Conservation (phyloP, 2,797 vertebrate species). For the Psittacula echo region DNA sequence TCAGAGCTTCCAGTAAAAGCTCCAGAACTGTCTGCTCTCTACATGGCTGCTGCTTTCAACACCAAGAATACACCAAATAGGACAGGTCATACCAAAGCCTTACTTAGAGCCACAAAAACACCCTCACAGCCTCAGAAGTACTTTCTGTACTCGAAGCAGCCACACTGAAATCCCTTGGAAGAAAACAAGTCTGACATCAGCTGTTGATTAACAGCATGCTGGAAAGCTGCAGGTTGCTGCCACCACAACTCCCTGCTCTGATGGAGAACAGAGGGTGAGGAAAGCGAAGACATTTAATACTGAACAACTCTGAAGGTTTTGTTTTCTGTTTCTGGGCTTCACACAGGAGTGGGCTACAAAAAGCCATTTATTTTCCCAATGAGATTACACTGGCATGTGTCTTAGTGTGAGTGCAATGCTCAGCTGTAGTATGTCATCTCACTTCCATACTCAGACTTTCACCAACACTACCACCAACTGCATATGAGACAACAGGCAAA, state of each 20-base stretch:
- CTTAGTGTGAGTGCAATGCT: rapidly evolving
- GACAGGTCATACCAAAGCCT: neutral
- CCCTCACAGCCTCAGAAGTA: neutral
- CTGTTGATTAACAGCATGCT: neutral
- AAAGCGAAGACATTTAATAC: neutral
- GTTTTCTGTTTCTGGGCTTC: neutral
- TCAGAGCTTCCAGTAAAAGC: neutral
- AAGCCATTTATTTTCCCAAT: neutral
- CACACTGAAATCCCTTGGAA: neutral
- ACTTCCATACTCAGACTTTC: neutral
- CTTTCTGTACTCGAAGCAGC: neutral
- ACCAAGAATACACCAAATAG: neutral
- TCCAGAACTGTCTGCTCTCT: neutral
- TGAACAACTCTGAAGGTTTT: neutral
- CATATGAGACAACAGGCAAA: neutral
- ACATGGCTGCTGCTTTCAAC: neutral
- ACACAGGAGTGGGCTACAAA: neutral
- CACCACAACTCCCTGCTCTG: neutral
- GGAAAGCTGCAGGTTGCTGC: neutral
- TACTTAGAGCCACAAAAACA: neutral
- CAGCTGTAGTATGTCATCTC: neutral
- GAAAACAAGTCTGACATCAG: neutral
- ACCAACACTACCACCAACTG: neutral
- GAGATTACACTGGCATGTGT: neutral
- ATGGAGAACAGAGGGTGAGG: neutral